Evolutionary conservation across 92 coral and sea anemone genomes (phyloP), one percentile per base, ranked within the genome.

Genomic region (Virgularia gustaviana): DNA sequence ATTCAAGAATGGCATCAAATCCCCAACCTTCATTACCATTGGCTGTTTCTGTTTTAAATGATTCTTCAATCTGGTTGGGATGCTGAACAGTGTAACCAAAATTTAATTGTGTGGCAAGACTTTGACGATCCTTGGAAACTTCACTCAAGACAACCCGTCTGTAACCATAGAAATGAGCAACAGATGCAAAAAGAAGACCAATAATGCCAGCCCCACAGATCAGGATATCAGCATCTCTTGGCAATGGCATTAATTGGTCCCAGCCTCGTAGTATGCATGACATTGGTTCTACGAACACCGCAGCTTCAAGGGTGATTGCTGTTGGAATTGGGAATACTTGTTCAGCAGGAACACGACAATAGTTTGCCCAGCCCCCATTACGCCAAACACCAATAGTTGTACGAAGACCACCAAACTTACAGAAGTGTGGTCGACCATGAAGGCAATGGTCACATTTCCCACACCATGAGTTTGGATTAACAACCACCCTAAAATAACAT

Each of bases 321-420:
- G 84, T 94, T 1, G 96, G 96, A 0, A 90, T 45, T 1, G 88
- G 87, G 36, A 84, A 62, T 12, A 83, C 81, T 71, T 85, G 85
- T 70, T 78, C 87, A 29, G 95, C 95, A 9, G 87, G 83, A 44
- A 90, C 59, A 16, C 95, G 79, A 60, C 96, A 90, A 36, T 76
- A 90, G 71, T 90, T 94, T 57, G 96, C 94, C 96, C 96, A 90
- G 59, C 96, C 96, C 5, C 96, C 96, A 79, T 90, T 90, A 8
- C 96, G 90, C 71, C 73, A 87, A 65, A 88, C 38, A 9, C 96
- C 96, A 54, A 88, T 62, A 2, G 90, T 83, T 18, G 90, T 74
- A 32, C 79, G 74, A 3, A 66, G 37, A 24, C 96, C 96, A 67
- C 88, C 96, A 27, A 87, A 52, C 73, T 90, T 90, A 76, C 96